Percentiles rank a stretch among this genome's conserved stretches.
Conservation (phyloP, 64 coral and sea anemone genomes). For the Trachythela sp. region DNA sequence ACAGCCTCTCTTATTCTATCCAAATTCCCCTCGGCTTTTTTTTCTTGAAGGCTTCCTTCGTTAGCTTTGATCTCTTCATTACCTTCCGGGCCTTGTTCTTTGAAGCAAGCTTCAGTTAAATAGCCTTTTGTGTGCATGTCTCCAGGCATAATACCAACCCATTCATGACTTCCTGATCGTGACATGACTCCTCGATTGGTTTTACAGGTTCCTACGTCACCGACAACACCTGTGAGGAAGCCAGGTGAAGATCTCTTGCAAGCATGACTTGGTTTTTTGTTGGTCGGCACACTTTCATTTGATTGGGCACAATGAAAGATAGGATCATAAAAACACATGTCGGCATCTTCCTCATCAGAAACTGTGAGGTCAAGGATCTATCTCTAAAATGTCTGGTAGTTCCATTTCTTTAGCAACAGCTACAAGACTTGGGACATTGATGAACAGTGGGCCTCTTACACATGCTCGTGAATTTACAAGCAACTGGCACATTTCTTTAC, state of each 20-base stretch:
- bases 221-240: not conserved
- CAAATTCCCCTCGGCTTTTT: not conserved
- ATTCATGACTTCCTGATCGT: not conserved
- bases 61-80: not conserved
- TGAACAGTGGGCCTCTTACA: not conserved
- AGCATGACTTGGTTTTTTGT: not conserved
- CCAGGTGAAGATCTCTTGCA: not conserved
- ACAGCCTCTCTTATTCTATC: not conserved
- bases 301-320: not conserved
- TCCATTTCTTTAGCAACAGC: not conserved
- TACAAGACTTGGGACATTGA: not conserved
- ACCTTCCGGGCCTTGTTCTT: not conserved
- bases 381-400: not conserved
- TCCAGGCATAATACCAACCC: conserved; percentile 1
- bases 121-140: not conserved
- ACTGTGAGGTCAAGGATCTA: not conserved
- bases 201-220: conserved; percentile 19
- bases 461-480: not conserved
- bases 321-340: not conserved
- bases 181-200: conserved; percentile 14
- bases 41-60: not conserved
- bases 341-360: not conserved
- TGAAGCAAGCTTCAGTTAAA: conserved; percentile 1
- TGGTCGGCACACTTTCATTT: not conserved
- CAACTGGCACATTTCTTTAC: not conserved